Percentiles rank a stretch among this genome's conserved stretches.
Conservation (phyloP, 2,797 vertebrate species). For the Graptemys geographica region DNA sequence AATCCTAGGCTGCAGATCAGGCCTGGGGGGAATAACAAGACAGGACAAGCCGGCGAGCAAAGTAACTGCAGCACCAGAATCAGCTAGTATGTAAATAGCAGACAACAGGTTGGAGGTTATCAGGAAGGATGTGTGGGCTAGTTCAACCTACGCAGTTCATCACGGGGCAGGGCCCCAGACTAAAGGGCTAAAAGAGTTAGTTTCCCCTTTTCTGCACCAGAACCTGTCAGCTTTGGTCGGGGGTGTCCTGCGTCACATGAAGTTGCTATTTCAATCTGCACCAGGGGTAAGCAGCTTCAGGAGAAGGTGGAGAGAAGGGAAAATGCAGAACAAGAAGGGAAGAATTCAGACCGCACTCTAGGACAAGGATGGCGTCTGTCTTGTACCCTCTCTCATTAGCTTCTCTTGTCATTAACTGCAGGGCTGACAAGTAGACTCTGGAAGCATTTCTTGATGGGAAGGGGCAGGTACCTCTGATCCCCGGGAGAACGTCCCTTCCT, state of each 20-base stretch:
- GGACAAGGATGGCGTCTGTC: background rate
- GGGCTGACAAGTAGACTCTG: background rate
- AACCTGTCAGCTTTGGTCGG: background rate
- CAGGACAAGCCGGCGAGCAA: background rate
- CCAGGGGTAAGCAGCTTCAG: background rate
- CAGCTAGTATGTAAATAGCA: fast-evolving
- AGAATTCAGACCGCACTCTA: background rate
- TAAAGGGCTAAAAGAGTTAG: background rate
- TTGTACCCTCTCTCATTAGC: background rate
- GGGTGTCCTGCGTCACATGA: background rate
- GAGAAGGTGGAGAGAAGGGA: background rate
- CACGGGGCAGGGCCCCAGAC: background rate
- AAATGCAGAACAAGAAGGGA: background rate
- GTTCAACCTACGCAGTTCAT: background rate
- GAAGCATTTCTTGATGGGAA: constrained; percentile 23
- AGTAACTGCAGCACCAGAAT: background rate
- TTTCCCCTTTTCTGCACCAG: background rate
- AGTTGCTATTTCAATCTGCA: background rate
- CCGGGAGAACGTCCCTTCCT: constrained; percentile 18
- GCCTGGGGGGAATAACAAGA: background rate
- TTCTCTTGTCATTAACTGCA: background rate
- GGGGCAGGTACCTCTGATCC: background rate
- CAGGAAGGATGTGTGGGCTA: fast-evolving
- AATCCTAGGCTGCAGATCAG: constrained; percentile 11
- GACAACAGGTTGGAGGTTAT: background rate